Evolutionary conservation across 1,140 invertebrate species (phyloP).

Genomic region (Eumaeus atala): DNA sequence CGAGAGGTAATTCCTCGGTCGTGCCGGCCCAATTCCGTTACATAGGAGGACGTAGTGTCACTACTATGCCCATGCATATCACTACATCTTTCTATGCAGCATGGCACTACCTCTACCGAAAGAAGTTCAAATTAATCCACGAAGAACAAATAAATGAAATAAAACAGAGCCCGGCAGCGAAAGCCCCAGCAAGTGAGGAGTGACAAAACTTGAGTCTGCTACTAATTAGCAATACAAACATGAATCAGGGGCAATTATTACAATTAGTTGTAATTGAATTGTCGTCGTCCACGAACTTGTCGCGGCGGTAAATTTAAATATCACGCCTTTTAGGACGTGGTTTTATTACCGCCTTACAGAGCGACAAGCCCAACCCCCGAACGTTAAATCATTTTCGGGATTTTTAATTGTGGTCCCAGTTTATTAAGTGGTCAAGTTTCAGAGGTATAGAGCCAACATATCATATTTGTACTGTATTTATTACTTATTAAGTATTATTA

Average conservation of each 20-base stretch:
- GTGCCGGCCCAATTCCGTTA: too few relatives aligned
- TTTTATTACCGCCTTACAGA: conserved; percentile 41
- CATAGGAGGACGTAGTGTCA: too few relatives aligned
- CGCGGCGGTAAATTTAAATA: conserved; percentile 67
- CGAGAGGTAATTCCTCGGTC: too few relatives aligned
- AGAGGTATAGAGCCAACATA: not conserved
- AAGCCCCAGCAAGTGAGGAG: conserved; percentile 58
- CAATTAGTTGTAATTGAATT: conserved; percentile 74
- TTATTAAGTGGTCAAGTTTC: not conserved
- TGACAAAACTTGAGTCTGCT: conserved; percentile 69
- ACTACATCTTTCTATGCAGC: too few relatives aligned
- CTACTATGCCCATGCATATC: too few relatives aligned
- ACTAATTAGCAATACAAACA: conserved; percentile 74
- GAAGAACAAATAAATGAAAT: conserved; percentile 53
- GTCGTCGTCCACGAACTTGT: conserved; percentile 56
- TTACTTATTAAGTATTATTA: too few relatives aligned
- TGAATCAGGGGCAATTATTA: conserved; percentile 73
- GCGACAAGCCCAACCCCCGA: conserved; percentile 23
- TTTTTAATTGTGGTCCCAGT: conserved; percentile 6
- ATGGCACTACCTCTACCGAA: too few relatives aligned
- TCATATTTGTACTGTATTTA: too few relatives aligned
- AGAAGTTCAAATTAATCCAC: too few relatives aligned
- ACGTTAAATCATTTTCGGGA: conserved; percentile 27
- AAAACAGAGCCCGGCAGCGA: conserved; percentile 41
- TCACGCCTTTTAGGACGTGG: conserved; percentile 49